These are phyloP conservation scores for Hyperoodon ampullatus DNA, from an alignment of 2,113 vertebrate genomes.

Conservation along the genomic window DNA sequence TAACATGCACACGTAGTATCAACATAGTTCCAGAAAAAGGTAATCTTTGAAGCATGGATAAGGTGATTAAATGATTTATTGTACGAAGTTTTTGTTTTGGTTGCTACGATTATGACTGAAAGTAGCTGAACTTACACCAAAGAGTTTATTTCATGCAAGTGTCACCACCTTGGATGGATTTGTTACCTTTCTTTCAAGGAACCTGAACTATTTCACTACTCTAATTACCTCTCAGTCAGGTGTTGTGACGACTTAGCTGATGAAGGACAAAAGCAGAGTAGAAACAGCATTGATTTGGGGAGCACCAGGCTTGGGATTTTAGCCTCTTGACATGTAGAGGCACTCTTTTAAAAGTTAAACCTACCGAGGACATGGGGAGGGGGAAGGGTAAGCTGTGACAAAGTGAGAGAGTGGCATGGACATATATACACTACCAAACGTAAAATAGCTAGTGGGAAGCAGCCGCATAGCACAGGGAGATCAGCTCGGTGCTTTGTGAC, in stretches of 20 bases:
- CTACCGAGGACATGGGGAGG: neutral
- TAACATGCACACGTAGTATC: accelerated
- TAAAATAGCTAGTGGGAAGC: no score
- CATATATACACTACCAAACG: no score
- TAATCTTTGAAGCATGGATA: neutral
- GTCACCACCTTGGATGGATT: neutral
- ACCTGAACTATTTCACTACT: neutral
- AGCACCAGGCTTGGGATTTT: neutral
- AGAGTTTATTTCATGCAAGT: neutral
- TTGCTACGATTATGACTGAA: neutral
- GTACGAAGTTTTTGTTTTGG: neutral
- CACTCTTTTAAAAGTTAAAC: neutral
- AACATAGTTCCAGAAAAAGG: neutral
- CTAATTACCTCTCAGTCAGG: neutral
- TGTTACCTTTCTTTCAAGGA: neutral
- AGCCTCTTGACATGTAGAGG: neutral
- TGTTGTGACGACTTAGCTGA: neutral
- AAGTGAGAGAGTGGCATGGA: no score
- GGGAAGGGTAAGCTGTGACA: no score
- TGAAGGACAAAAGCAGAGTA: neutral
- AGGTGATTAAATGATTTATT: neutral
- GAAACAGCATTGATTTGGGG: neutral
- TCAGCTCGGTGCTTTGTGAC: no score
- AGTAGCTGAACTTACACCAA: neutral
- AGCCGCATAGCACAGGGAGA: no score